Evolutionary conservation across 2,113 vertebrate species (phyloP).

Genomic region (Aegypius monachus): DNA sequence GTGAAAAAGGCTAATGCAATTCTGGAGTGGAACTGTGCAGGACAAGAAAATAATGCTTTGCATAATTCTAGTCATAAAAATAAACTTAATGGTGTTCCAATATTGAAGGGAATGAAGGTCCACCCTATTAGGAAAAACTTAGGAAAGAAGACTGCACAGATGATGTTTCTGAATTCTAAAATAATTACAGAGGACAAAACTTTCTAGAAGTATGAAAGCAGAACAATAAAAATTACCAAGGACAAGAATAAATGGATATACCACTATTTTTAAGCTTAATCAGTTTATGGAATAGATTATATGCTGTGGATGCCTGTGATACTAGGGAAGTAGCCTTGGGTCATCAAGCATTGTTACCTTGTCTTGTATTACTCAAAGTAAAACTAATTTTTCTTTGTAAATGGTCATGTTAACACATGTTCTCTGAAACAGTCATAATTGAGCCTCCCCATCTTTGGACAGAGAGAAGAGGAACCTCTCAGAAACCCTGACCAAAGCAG

Average conservation of each 20-base stretch:
- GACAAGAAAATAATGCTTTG: neutral
- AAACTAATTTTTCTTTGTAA: neutral
- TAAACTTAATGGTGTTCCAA: neutral
- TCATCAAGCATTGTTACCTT: neutral
- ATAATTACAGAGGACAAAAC: neutral
- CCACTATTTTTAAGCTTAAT: neutral
- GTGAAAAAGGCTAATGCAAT: neutral
- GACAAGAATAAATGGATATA: neutral
- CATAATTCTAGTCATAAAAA: neutral
- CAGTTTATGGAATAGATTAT: neutral
- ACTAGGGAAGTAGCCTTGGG: neutral
- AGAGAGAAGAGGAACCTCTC: neutral
- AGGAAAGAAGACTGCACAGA: accelerated
- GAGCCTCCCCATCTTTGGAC: neutral
- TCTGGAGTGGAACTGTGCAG: neutral
- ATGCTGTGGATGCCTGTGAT: neutral
- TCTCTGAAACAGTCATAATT: neutral
- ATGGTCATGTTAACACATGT: neutral
- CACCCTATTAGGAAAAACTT: neutral
- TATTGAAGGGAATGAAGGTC: neutral
- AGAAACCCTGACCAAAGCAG: neutral
- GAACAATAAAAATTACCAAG: neutral
- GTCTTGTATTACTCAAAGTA: neutral
- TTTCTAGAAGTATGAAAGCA: neutral
- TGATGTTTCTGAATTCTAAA: neutral